Percentiles rank a stretch among this genome's conserved stretches.
These are phyloP conservation scores for Sinodicranocentrus sp. DNA, from an alignment of 2,888 invertebrate genomes.

Conservation along the genomic window DNA sequence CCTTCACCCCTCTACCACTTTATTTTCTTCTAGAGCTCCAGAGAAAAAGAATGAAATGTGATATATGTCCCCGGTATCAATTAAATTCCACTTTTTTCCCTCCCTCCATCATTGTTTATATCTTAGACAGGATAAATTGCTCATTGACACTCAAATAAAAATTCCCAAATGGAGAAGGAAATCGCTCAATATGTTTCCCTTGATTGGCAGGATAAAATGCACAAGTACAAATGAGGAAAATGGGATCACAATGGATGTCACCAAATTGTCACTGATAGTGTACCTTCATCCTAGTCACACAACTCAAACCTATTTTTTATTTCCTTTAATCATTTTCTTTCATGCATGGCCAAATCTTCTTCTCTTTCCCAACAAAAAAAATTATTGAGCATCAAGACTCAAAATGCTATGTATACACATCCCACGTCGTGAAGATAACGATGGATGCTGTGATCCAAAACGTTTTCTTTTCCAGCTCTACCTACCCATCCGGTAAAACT, in stretches of 20 bases:
- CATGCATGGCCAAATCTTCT: constrained; percentile 14
- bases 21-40: no score
- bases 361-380: neutral
- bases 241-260: neutral
- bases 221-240: neutral
- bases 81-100: constrained; percentile 49
- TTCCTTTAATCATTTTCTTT: constrained; percentile 23
- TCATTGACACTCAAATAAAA: constrained; percentile 47
- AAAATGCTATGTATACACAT: neutral
- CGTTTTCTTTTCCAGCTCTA: constrained; percentile 3
- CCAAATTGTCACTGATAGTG: neutral
- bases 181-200: neutral
- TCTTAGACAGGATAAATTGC: constrained; percentile 40
- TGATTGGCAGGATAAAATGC: neutral
- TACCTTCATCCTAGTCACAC: neutral
- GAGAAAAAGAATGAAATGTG: no score
- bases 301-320: neutral
- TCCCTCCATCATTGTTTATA: constrained; percentile 1
- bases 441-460: constrained; percentile 6
- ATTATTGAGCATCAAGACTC: neutral
- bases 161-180: constrained; percentile 6
- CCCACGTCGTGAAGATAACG: neutral
- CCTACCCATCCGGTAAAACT: constrained; percentile 13
- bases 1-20: no score
- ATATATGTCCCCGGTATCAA: constrained; percentile 16